phyloP scores from a whole-genome alignment of 2,113 vertebrate species.

The Coreoperca whiteheadi region DNA sequence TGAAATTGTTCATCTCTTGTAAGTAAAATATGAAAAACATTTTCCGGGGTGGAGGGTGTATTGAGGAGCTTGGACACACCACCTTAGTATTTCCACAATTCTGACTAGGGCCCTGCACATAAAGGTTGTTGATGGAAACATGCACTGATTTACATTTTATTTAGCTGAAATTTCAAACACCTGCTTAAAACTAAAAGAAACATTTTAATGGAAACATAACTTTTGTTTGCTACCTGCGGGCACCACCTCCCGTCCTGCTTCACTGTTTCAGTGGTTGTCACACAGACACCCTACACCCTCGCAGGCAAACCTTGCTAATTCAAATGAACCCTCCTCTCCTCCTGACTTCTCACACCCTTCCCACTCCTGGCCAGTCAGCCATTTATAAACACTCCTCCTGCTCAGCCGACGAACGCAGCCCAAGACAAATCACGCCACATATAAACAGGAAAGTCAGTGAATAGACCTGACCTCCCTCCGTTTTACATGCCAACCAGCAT shows the following conservation, averaged over 20 bases:
- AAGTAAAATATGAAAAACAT: not conserved
- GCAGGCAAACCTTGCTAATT: conserved; percentile 66
- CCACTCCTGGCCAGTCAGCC: conserved; percentile 54
- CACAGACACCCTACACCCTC: conserved; percentile 37
- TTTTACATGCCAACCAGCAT: conserved; percentile 56
- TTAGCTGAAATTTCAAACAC: not conserved
- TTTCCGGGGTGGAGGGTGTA: not conserved
- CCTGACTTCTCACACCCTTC: conserved; percentile 20
- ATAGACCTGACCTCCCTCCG: conserved; percentile 53
- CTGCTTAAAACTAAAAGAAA: not conserved
- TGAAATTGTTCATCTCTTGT: not conserved
- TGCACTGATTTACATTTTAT: not conserved
- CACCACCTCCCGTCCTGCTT: conserved; percentile 14
- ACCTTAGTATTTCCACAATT: not conserved
- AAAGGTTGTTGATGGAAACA: conserved; percentile 5
- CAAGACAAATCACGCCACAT: conserved; percentile 58
- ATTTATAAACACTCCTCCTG: conserved; percentile 66
- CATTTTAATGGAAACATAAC: not conserved
- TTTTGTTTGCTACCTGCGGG: too few relatives aligned
- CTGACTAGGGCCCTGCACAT: not conserved
- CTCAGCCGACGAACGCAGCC: conserved; percentile 41
- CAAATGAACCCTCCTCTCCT: conserved; percentile 46
- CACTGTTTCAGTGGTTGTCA: conserved; percentile 1
- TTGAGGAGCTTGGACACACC: not conserved
- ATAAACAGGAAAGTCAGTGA: conserved; percentile 81